phyloP scores from a whole-genome alignment of 2,888 invertebrate species.

The Lepidocyrtinus sp. region DNA sequence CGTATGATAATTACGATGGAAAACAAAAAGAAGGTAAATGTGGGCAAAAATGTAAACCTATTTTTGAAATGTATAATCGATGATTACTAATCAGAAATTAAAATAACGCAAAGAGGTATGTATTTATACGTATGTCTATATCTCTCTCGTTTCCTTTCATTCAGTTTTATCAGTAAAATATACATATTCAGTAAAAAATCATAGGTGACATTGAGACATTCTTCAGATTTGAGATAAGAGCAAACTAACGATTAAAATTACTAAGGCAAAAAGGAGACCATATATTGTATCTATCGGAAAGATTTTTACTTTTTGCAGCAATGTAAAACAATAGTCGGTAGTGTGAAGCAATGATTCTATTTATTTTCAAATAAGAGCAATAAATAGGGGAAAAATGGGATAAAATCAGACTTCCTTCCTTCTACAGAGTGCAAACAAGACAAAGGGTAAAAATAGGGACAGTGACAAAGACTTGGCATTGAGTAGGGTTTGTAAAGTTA shows the following conservation, averaged over 20 bases:
- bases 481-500: too few relatives aligned
- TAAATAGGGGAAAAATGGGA: background rate
- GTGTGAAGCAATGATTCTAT: too few relatives aligned
- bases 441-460: background rate
- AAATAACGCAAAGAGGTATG: too few relatives aligned
- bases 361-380: too few relatives aligned
- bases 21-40: too few relatives aligned
- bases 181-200: background rate
- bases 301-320: too few relatives aligned
- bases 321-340: background rate
- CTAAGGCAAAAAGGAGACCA: background rate
- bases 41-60: too few relatives aligned
- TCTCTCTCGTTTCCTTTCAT: background rate
- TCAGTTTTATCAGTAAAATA: background rate
- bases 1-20: too few relatives aligned
- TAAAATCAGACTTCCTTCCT: background rate
- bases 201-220: background rate
- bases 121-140: too few relatives aligned
- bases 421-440: background rate
- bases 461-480: background rate
- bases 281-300: background rate
- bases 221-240: background rate
- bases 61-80: too few relatives aligned
- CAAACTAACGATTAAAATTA: too few relatives aligned
- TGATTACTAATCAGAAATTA: too few relatives aligned